These are phyloP conservation scores for Actinia tenebrosa DNA, from an alignment of 64 coral and sea anemone genomes.

Conservation along the genomic window DNA sequence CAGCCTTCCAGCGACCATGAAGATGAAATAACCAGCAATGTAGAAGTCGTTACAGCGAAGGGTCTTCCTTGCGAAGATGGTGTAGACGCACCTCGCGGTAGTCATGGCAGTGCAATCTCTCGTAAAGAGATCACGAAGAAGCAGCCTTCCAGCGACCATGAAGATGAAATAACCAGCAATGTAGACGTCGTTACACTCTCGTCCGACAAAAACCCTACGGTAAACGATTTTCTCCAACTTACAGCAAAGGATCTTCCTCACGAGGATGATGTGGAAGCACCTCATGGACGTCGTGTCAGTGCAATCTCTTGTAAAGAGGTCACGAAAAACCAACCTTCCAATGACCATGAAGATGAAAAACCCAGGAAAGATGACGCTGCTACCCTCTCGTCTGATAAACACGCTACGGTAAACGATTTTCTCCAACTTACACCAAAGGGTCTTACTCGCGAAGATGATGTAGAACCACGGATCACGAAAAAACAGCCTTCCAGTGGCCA, in stretches of 20 bases:
- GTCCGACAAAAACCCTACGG: not conserved
- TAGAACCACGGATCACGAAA: not conserved
- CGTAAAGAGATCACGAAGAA: not conserved
- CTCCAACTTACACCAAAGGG: not conserved
- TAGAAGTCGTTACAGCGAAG: not conserved
- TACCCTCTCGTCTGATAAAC: not conserved
- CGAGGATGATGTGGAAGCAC: not conserved
- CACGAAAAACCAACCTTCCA: not conserved
- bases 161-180: not conserved
- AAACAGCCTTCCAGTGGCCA: not conserved
- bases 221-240: not conserved
- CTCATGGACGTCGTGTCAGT: not conserved
- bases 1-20: conserved; percentile 34
- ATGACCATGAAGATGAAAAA: not conserved
- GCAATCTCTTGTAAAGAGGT: conserved; percentile 18
- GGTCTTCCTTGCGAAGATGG: conserved; percentile 37
- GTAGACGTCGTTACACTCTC: not conserved
- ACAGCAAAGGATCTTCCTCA: no score
- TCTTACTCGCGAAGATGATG: not conserved
- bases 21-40: not conserved
- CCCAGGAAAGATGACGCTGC: not conserved
- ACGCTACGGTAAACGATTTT: not conserved
- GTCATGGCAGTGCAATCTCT: no score
- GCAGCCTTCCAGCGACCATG: not conserved
- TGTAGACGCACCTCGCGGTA: not conserved